Base-by-base conservation (phyloP, 2,888 invertebrate species). In the Tridacna crocea region DNA sequence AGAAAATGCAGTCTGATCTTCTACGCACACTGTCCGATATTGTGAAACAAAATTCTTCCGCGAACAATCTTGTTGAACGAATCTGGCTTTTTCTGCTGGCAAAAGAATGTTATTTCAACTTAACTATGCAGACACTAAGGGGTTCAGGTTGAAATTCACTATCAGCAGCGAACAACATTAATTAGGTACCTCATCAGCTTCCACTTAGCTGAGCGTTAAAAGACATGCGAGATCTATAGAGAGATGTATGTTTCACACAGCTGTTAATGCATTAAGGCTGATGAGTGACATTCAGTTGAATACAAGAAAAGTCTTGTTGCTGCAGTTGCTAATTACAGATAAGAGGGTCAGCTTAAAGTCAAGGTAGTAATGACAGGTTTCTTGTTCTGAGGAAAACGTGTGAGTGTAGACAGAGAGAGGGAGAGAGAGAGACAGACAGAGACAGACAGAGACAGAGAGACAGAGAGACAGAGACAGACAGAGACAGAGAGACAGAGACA, bases 161-260 rank as follows among this genome's bases (percentile, higher is more conserved):
- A 70, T 70, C 70, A 26, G 70, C 26, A 24, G 22, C 51, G 51
- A 24, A 26, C 70, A 70, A 24, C 51, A 70, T 70, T 70, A 70
- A 70, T 70, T 70, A 70, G 70, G 70, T 70, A 51, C 26, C n/a
- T 70, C 70, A 70, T 70, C 51, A 15, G 70, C 22, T 24, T 51
- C 51, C 70, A 70, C 46, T 70, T 51, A 70, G 48, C 22, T 12
- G 26, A 12, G 70, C 51, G 70, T 70, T 48, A 70, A 70, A 51
- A 70, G 70, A 70, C 47, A 22, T 47, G 51, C 48, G 22, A 11
- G 48, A 51, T 70, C 70, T 51, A 10, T 51, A 51, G n/a, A 51
- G 51, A 22, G 70, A 13, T 51, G 46, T 22, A 48, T 22, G 51
- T 70, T 70, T 70, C 70, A 26, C 22, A 51, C 70, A 70, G 70